Base-by-base conservation (phyloP, 2,113 vertebrate genomes). In the Apeltes quadracus region DNA sequence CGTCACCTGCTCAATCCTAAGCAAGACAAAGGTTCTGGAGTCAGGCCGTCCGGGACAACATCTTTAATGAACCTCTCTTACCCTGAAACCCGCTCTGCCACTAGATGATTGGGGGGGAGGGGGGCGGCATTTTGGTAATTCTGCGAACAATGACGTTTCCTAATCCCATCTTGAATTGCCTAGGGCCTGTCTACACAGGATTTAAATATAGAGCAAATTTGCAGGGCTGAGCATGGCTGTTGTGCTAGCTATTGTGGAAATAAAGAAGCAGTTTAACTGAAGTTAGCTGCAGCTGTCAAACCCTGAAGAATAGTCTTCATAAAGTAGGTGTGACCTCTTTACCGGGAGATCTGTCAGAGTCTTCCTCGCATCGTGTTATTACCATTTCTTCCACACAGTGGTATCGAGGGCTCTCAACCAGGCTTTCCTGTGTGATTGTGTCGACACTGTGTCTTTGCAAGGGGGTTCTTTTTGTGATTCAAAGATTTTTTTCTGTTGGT, bases 221-320 rank as follows among this genome's bases (percentile, higher is more conserved):
- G 29, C 29, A 34, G 32, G 32, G 32, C 32, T 36, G 43, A 57
- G 20, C 29, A 46, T 16, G 4, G 22, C 46, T 50, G 20, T 54
- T 63, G 72, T 55, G 22, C 72, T 56, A 65, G 58, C 32, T 3
- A 36, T 61, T 72, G 55, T 14, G 23, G 50, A 56, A 84, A 77
- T 44, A 57, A 74, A 43, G 10, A 82, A 15, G 70, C 29, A 48
- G 44, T 75, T 69, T 61, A 75, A 57, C 55, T 25, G 20, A 80
- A 74, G 62, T 57, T 58, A 29, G 32, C 63, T 66, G 62, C 7
- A 67, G 65, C 73, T 85, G 85, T 90, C 84, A 88, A 69, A 70
- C 48, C 38, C 56, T 85, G 79, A 84, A 81, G 63, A 86, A 84
- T 72, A 50, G 78, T 79, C 75, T 82, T 76, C 72, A 81, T 88